Base-by-base conservation (phyloP, 2,888 invertebrate genomes). In the Acronicta psi region DNA sequence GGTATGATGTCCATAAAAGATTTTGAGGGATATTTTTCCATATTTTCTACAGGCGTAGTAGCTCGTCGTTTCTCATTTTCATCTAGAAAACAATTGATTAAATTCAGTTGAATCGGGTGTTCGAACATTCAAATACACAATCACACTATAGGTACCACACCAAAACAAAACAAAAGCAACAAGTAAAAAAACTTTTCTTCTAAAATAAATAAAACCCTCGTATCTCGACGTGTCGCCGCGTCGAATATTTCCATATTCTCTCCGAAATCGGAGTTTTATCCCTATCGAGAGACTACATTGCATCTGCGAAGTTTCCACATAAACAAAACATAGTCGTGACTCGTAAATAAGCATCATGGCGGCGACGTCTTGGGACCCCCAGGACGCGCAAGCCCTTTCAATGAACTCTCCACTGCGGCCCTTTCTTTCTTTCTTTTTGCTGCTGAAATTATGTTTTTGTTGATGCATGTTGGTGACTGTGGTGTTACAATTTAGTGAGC, bases 361-460 rank as follows among this genome's bases (percentile, higher is more conserved):
- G 43, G 42, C 25, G 43, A 8, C 43, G 45, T 34, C 60, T 42
- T 14, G 42, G 49, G 51, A 42, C 57, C 69, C 58, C 10, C 53
- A 62, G 62, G 67, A 68, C 63, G 37, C 44, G 37, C 51, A 41
- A 47, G 50, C 34, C 62, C 54, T 68, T 68, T 68, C 63, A 68
- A 63, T 58, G 69, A 42, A 68, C 49, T 69, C 57, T 56, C 56
- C 41, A 56, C 36, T 20, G 50, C 36, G 29, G 43, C 54, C 60
- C 54, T 60, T 51, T 67, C 43, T 51, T 51, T 67, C 43, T 51
- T 43, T 51, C 55, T 50, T 53, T 67, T 69, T 51, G 40, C 69
- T 42, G 40, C 54, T 57, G 40, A 69, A 69, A 68, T 62, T 51
- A 51, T 68, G 57, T 68, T 69, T 68, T 68, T 58, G 69, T 68